Evolutionary conservation across 2,888 invertebrate species (phyloP).

Genomic region (Morpho helenor): DNA sequence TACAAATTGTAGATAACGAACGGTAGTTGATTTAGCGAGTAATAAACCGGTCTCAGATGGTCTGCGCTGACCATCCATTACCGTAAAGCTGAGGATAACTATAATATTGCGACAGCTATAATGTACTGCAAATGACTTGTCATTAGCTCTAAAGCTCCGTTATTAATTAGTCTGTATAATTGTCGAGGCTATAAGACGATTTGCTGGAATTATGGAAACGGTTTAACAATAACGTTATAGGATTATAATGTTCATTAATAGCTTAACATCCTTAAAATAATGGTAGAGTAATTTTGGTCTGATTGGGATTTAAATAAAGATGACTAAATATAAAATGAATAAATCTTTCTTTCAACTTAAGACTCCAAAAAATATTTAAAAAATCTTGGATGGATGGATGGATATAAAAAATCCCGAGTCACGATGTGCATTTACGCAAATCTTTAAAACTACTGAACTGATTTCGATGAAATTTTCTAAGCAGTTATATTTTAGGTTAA

Average conservation of each 20-base stretch:
- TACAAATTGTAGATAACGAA: constrained; percentile 2
- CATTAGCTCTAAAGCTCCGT: constrained; percentile 52
- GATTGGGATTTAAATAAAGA: too few relatives aligned
- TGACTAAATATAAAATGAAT: too few relatives aligned
- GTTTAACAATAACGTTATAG: constrained; percentile 10
- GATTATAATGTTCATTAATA: constrained; percentile 4
- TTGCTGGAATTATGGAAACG: constrained; percentile 17
- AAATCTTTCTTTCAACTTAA: too few relatives aligned
- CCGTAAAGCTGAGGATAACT: constrained; percentile 68
- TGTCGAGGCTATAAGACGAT: constrained; percentile 22
- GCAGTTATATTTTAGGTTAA: too few relatives aligned
- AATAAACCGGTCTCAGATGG: constrained; percentile 64
- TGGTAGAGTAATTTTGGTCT: too few relatives aligned
- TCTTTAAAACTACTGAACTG: too few relatives aligned
- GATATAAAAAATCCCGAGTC: too few relatives aligned
- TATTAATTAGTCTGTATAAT: constrained; percentile 48
- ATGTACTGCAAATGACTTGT: constrained; percentile 70
- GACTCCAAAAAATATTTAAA: too few relatives aligned
- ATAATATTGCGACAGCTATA: constrained; percentile 60
- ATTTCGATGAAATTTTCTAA: too few relatives aligned
- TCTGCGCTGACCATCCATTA: constrained; percentile 59
- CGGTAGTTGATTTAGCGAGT: constrained; percentile 52
- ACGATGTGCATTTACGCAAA: too few relatives aligned
- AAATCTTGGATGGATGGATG: too few relatives aligned
- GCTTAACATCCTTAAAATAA: neutral